phyloP scores from a whole-genome alignment of 2,888 invertebrate species.

The Salpingus planirostris region DNA sequence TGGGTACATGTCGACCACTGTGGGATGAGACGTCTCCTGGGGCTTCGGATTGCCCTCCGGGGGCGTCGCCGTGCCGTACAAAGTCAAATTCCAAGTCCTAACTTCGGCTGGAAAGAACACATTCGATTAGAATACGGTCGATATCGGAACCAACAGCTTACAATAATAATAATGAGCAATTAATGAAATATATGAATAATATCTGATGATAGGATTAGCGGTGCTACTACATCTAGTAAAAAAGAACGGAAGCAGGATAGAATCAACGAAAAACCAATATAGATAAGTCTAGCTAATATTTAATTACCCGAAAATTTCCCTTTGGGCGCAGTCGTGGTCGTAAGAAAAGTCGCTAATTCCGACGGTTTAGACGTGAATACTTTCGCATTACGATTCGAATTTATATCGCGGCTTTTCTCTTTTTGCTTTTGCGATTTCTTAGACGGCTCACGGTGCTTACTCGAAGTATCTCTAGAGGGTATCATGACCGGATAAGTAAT shows the following conservation, averaged over 20 bases:
- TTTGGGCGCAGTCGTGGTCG: conserved; percentile 17
- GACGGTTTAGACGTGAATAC: conserved; percentile 31
- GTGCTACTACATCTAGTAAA: conserved; percentile 1
- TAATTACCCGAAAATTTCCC: conserved; percentile 20
- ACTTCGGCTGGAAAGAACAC: conserved; percentile 45
- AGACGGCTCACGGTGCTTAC: conserved; percentile 29
- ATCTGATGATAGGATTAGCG: too few species aligned
- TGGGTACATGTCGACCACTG: conserved; percentile 15
- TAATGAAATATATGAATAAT: too few species aligned
- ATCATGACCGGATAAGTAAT: conserved; percentile 62
- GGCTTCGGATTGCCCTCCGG: conserved; percentile 32
- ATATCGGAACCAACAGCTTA: too few species aligned
- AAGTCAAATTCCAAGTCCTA: conserved; percentile 71
- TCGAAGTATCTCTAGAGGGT: conserved; percentile 39
- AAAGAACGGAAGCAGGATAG: conserved; percentile 1
- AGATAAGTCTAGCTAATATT: conserved; percentile 26
- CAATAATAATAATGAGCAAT: too few species aligned
- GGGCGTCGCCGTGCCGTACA: conserved; percentile 65
- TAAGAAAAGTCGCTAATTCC: conserved; percentile 22
- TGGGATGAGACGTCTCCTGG: conserved; percentile 16
- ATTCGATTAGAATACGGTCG: conserved; percentile 20
- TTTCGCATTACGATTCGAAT: conserved; percentile 38
- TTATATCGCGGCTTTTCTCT: conserved; percentile 41
- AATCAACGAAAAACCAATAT: conserved; percentile 23
- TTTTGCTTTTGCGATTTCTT: conserved; percentile 39